Evolutionary conservation across 2,888 invertebrate genomes (phyloP).

Genomic region (Creontiades dilutus): DNA sequence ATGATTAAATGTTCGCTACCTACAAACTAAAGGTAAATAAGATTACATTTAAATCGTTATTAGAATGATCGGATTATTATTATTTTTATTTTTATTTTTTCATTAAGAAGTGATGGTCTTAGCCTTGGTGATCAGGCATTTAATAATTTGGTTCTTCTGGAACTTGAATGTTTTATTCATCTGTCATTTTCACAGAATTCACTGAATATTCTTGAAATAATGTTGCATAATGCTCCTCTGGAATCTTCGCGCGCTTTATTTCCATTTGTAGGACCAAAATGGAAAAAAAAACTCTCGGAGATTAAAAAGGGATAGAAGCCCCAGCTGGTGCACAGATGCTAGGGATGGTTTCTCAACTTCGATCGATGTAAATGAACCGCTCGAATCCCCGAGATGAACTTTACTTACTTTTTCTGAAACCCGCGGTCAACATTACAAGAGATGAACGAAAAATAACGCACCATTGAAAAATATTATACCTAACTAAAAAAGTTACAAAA

Average conservation of each 20-base stretch:
- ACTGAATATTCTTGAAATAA: constrained; percentile 16
- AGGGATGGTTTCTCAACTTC: not conserved
- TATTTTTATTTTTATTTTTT: too few species aligned
- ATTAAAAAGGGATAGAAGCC: not conserved
- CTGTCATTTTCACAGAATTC: not conserved
- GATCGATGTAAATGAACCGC: not conserved
- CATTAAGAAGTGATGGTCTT: not conserved
- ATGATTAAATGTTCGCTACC: too few species aligned
- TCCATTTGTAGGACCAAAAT: not conserved
- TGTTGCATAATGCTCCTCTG: not conserved
- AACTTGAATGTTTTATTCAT: not conserved
- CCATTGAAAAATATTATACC: too few species aligned
- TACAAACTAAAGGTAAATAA: too few species aligned
- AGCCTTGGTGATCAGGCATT: not conserved
- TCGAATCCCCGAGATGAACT: not conserved
- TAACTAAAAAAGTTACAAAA: too few species aligned
- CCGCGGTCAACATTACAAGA: too few species aligned
- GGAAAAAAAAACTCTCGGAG: not conserved
- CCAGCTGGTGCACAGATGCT: not conserved
- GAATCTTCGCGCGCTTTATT: not conserved
- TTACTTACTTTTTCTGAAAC: too few species aligned
- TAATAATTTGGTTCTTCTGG: not conserved
- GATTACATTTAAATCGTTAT: too few species aligned
- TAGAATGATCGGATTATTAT: too few species aligned
- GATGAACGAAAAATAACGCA: too few species aligned